Evolutionary conservation across 2,797 vertebrate genomes (phyloP).

Genomic region (Lithobates pipiens): DNA sequence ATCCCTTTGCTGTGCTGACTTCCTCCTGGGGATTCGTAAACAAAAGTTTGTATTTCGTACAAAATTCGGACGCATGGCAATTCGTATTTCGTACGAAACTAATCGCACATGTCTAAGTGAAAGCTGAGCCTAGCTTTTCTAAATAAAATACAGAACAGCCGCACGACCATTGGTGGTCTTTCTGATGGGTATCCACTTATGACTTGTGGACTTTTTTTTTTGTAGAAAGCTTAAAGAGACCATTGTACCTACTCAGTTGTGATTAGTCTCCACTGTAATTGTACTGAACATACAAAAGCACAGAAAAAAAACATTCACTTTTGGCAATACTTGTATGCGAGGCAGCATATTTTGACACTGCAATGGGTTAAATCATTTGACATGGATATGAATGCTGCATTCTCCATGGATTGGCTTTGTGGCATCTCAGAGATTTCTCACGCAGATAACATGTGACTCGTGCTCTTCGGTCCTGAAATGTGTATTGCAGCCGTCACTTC

Average conservation of each 20-base stretch:
- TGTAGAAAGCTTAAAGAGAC: background rate
- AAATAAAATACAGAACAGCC: no score
- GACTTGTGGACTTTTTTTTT: background rate
- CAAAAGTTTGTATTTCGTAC: no score
- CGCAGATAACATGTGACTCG: slow-evolving; percentile 48
- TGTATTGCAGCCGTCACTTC: slow-evolving; percentile 44
- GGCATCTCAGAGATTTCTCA: slow-evolving; percentile 52
- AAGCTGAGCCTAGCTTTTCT: no score
- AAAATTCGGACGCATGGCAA: no score
- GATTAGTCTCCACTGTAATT: no score
- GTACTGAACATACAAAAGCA: background rate
- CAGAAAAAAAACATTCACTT: background rate
- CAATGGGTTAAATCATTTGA: slow-evolving; percentile 28
- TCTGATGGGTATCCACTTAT: no score
- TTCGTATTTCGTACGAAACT: no score
- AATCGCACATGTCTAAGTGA: no score
- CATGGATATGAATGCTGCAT: slow-evolving; percentile 22
- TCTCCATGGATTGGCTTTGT: slow-evolving; percentile 40
- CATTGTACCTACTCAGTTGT: background rate
- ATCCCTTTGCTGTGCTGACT: no score
- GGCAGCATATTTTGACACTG: background rate
- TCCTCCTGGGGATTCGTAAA: no score
- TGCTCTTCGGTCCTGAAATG: slow-evolving; percentile 39
- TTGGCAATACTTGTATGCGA: background rate
- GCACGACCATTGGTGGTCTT: no score